Evolutionary conservation across 1,140 invertebrate species (phyloP).

Genomic region (Zaprionus vittiger): DNA sequence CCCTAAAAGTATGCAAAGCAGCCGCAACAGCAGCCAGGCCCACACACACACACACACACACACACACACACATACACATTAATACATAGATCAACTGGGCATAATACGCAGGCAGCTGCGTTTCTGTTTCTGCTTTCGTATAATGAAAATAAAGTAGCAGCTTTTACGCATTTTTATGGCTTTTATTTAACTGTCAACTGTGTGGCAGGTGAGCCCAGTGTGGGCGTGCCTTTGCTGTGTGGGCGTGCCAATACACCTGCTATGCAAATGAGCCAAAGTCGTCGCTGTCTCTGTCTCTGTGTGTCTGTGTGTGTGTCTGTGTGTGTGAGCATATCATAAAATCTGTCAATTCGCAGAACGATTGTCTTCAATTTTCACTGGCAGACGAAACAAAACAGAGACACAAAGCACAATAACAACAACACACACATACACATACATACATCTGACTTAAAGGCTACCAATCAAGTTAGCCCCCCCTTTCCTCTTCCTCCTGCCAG

Average conservation of each 20-base stretch:
- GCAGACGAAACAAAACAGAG: slow-evolving; percentile 5
- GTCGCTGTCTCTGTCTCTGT: neutral
- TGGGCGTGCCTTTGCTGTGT: neutral
- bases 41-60: slow-evolving; percentile 42
- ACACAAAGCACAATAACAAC: slow-evolving; percentile 22
- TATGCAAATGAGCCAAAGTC: slow-evolving; percentile 65
- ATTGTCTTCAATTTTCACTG: slow-evolving; percentile 71
- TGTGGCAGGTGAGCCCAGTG: slow-evolving; percentile 7
- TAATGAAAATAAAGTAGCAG: slow-evolving; percentile 81
- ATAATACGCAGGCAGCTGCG: slow-evolving; percentile 36
- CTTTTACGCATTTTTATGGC: slow-evolving; percentile 80
- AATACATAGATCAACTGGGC: slow-evolving; percentile 59
- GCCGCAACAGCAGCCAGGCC: slow-evolving; percentile 28
- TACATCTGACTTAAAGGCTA: slow-evolving; percentile 28
- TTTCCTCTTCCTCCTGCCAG: neutral
- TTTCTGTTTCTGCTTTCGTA: slow-evolving; percentile 22
- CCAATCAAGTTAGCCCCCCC: slow-evolving; percentile 12
- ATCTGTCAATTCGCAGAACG: slow-evolving; percentile 75
- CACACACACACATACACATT: slow-evolving; percentile 31
- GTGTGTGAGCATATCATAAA: slow-evolving; percentile 54
- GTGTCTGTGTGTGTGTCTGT: neutral
- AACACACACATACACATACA: neutral
- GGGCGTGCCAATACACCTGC: slow-evolving; percentile 38
- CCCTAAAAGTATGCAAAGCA: slow-evolving; percentile 75
- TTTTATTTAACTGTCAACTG: slow-evolving; percentile 67